Percentiles rank a stretch among this genome's conserved stretches.
These are phyloP conservation scores for Oreohelix idahoensis DNA, from an alignment of 1,140 invertebrate species.

Conservation along the genomic window DNA sequence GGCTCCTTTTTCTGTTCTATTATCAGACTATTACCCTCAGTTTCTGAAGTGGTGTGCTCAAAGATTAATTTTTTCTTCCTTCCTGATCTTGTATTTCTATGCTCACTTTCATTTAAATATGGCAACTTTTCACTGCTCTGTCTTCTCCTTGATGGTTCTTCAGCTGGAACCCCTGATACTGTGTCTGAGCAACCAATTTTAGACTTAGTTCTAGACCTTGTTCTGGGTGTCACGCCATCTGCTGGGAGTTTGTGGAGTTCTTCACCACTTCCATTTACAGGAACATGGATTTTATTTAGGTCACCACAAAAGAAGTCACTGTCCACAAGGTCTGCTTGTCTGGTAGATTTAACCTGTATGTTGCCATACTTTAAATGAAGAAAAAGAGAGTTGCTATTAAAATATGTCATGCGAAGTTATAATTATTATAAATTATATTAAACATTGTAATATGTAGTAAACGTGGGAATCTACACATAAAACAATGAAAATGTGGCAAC, in stretches of 20 bases:
- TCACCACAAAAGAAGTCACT: background rate
- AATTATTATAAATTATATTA: too few species aligned
- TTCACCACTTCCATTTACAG: background rate
- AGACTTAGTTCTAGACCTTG: background rate
- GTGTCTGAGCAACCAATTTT: conserved; percentile 7
- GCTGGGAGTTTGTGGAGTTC: background rate
- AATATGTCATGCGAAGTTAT: too few species aligned
- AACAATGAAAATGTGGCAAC: too few species aligned
- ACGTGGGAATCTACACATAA: too few species aligned
- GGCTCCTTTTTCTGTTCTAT: background rate
- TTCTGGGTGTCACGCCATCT: background rate
- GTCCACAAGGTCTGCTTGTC: background rate
- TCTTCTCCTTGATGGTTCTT: conserved; percentile 2
- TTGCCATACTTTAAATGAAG: background rate
- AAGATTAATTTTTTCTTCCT: background rate
- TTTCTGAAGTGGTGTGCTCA: background rate
- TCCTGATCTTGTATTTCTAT: background rate
- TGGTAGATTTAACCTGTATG: background rate
- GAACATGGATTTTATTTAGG: background rate
- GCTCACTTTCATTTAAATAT: background rate
- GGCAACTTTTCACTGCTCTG: background rate
- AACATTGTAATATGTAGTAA: too few species aligned
- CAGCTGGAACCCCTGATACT: background rate
- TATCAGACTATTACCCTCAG: background rate
- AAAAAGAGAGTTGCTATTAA: background rate